Base-by-base conservation (phyloP, 2,888 invertebrate genomes). In the Drosophila quinaria region DNA sequence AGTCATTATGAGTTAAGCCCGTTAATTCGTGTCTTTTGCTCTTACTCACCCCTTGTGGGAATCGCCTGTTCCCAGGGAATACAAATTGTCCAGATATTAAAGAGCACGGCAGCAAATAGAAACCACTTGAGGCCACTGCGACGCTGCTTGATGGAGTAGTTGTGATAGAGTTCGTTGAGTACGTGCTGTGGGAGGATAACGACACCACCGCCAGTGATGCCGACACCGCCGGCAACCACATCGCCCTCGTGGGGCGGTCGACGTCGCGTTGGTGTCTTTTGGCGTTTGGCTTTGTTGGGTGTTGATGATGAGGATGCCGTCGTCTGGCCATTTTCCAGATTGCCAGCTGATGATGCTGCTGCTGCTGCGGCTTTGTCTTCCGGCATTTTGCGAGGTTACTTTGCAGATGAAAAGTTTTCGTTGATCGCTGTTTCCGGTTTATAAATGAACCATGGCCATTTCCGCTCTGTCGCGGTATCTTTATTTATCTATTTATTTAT, bases 81-180 rank as follows among this genome's bases (percentile, higher is more conserved):
- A 59, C 93, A 92, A 65, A 95, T 90, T 80, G 94, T 94, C 93
- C 95, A 95, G 47, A 94, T 91, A 86, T 95, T 95, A 91, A 95
- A 95, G 58, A 95, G 92, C n/a, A 95, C 93, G 52, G 95, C 95
- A 56, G 95, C 94, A 41, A 95, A 92, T 17, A 96, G 93, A 91
- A 96, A 96, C 92, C 95, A 95, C 90, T 95, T 94, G 46, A 96
- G 93, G 35, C 96, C 96, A 50, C 95, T 94, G 51, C 96, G 94
- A 84, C 96, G 95, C 91, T 96, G 96, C 85, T 96, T 95, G 49
- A 95, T 94, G 84, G 95, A 95, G 91, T 96, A 96, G 71, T 95
- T 95, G 79, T 95, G 95, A 91, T 96, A 96, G 5, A 96, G 93
- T 83, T 94, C 94, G 90, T 96, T 96, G 75, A 96, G 93, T 55